Evolutionary conservation across 2,113 vertebrate species (phyloP).

Genomic region (Emydura subglobosa): DNA sequence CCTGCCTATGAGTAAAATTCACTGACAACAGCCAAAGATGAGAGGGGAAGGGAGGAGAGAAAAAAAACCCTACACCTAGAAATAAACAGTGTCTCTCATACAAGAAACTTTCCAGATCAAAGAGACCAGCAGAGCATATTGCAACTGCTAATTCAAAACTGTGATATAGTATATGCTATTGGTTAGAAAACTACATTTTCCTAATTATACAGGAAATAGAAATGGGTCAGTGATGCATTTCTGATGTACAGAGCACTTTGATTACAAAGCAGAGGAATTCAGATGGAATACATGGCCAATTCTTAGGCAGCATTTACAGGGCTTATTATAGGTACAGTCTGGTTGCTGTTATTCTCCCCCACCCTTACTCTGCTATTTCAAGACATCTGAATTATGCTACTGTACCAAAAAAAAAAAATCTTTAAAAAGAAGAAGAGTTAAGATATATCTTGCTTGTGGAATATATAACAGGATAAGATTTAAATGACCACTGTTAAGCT

Average conservation of each 20-base stretch:
- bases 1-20: not conserved
- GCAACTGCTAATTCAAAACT: constrained; percentile 8
- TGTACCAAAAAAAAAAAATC: not conserved
- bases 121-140: not conserved
- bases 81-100: not conserved
- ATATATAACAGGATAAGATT: not conserved
- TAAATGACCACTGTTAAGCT: not conserved
- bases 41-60: not conserved
- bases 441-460: not conserved
- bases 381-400: not conserved
- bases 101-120: constrained; percentile 15
- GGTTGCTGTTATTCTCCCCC: not conserved
- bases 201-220: constrained; percentile 1
- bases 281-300: not conserved
- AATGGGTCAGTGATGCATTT: not conserved
- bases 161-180: not conserved
- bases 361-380: not conserved
- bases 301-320: not conserved
- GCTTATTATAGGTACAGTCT: not conserved
- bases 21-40: not conserved
- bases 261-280: not conserved
- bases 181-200: constrained; percentile 3
- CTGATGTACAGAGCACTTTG: not conserved
- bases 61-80: not conserved
- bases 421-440: not conserved